Percentiles rank a stretch among this genome's conserved stretches.
phyloP scores from a whole-genome alignment of 2,888 invertebrate genomes.

The Balanococcus diminutus region DNA sequence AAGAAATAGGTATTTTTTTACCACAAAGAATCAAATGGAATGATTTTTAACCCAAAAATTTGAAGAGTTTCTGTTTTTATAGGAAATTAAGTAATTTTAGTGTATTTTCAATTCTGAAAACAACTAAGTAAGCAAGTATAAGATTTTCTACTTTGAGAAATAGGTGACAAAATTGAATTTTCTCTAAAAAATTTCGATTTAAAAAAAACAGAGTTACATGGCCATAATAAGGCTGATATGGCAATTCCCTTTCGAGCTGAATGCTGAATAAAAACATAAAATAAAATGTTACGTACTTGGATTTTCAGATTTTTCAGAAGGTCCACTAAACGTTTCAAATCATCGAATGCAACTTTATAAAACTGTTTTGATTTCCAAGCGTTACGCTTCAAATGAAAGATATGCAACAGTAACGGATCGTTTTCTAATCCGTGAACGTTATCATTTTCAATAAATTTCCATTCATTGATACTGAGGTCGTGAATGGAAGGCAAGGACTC shows the following conservation, averaged over 20 bases:
- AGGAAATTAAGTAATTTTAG: too few species aligned
- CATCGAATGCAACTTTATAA: constrained; percentile 75
- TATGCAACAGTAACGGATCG: constrained; percentile 64
- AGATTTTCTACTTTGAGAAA: too few species aligned
- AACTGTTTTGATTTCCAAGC: constrained; percentile 70
- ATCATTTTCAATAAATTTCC: background rate
- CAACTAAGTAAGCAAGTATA: too few species aligned
- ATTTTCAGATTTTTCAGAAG: constrained; percentile 77
- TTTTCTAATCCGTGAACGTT: background rate
- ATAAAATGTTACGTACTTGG: constrained; percentile 64
- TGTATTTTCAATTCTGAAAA: too few species aligned
- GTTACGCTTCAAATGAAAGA: constrained; percentile 63
- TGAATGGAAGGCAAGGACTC: background rate
- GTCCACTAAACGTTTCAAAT: constrained; percentile 75
- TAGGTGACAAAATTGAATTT: too few species aligned
- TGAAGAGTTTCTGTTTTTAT: too few species aligned
- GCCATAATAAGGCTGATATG: too few species aligned
- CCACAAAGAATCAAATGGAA: too few species aligned
- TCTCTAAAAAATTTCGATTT: too few species aligned
- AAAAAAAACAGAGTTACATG: too few species aligned
- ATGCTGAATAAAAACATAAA: constrained; percentile 43
- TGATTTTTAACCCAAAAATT: too few species aligned
- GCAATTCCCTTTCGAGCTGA: background rate
- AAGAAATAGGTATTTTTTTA: too few species aligned
- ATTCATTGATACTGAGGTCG: background rate